Percentiles rank a stretch among this genome's conserved stretches.
These are phyloP conservation scores for Margaritifera margaritifera DNA, from an alignment of 2,888 invertebrate genomes.

Conservation along the genomic window DNA sequence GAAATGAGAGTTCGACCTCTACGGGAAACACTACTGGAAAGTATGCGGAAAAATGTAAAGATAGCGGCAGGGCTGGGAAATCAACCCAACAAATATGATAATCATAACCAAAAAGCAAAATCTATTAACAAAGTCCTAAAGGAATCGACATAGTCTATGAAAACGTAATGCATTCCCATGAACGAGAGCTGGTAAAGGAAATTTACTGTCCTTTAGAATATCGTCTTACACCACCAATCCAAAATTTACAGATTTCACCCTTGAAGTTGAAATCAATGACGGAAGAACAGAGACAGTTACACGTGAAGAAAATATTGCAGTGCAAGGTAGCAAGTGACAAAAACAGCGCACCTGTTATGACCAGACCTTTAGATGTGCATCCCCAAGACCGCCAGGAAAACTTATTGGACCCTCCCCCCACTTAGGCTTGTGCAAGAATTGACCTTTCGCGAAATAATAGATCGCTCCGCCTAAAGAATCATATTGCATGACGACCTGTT, in stretches of 20 bases:
- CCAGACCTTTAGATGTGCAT: constrained; percentile 8
- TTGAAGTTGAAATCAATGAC: constrained; percentile 12
- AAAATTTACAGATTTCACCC: constrained; percentile 13
- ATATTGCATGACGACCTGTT: too few relatives aligned
- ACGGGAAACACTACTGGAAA: constrained; percentile 4
- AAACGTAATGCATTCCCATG: constrained; percentile 10
- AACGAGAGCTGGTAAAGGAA: constrained; percentile 15
- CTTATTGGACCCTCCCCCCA: constrained; percentile 9
- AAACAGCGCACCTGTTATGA: constrained; percentile 9
- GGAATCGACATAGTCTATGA: constrained; percentile 12
- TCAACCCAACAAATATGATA: constrained; percentile 12
- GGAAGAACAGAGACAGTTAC: constrained; percentile 11
- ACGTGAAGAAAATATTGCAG: constrained; percentile 13
- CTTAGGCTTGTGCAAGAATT: too few relatives aligned
- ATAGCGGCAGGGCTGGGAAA: constrained; percentile 13
- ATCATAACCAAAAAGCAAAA: constrained; percentile 22
- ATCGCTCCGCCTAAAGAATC: too few relatives aligned
- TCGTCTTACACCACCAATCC: constrained; percentile 7
- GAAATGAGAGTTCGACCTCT: constrained; percentile 8
- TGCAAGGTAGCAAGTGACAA: constrained; percentile 13
- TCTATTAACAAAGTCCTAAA: constrained; percentile 17
- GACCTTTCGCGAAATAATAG: too few relatives aligned
- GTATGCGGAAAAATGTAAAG: constrained; percentile 10
- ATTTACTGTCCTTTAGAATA: constrained; percentile 12
- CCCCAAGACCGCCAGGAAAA: constrained; percentile 11